These are phyloP conservation scores for Boloria euphrosyne DNA, from an alignment of 2,888 invertebrate genomes.

Conservation along the genomic window DNA sequence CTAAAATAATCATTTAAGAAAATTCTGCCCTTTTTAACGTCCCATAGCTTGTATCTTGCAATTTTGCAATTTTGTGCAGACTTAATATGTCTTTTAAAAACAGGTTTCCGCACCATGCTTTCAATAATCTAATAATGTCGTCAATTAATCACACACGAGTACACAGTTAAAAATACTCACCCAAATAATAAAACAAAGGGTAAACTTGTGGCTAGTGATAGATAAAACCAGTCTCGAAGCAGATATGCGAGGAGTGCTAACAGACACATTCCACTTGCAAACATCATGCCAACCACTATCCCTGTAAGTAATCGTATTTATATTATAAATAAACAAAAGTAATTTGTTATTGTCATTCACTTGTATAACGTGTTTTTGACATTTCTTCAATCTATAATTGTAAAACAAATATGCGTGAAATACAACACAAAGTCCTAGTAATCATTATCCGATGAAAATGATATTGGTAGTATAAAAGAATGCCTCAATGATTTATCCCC, in stretches of 20 bases:
- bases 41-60: too few species aligned
- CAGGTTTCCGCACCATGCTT: too few species aligned
- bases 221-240: constrained; percentile 83
- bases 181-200: constrained; percentile 83
- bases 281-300: constrained; percentile 85
- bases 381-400: not conserved
- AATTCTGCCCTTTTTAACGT: too few species aligned
- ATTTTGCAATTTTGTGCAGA: too few species aligned
- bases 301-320: constrained; percentile 54
- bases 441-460: not conserved
- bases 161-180: constrained; percentile 49
- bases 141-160: too few species aligned
- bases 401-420: not conserved
- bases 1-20: too few species aligned
- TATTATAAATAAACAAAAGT: not conserved
- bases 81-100: too few species aligned
- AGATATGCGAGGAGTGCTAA: constrained; percentile 83
- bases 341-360: too few species aligned
- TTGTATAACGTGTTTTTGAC: too few species aligned
- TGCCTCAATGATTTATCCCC: not conserved
- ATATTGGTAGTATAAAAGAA: not conserved
- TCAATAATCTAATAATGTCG: too few species aligned
- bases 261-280: constrained; percentile 85
- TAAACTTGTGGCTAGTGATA: constrained; percentile 84
- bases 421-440: not conserved